phyloP scores from a whole-genome alignment of 2,888 invertebrate species.

The Epirrhoe alternata region DNA sequence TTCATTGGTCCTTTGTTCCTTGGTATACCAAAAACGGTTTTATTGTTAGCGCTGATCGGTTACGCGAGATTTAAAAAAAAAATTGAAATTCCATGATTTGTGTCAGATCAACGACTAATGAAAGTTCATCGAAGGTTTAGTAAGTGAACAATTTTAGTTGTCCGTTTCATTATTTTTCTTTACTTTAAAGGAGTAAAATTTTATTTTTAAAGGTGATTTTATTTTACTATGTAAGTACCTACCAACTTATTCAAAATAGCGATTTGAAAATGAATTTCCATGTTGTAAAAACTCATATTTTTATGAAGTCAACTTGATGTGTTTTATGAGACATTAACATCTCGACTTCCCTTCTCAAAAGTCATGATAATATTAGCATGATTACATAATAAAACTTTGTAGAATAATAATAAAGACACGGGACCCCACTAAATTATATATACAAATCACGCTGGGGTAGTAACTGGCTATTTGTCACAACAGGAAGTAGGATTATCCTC shows the following conservation, averaged over 20 bases:
- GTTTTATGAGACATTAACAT: conserved; percentile 20
- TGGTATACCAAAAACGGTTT: background rate
- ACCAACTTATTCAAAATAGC: too few relatives aligned
- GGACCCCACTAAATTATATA: conserved; percentile 52
- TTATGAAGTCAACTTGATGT: conserved; percentile 9
- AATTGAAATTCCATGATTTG: too few relatives aligned
- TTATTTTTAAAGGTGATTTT: background rate
- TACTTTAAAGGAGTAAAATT: too few relatives aligned
- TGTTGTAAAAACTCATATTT: background rate
- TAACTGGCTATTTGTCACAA: conserved; percentile 66
- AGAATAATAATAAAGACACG: conserved; percentile 40
- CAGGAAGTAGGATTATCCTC: conserved; percentile 69
- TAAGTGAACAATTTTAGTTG: too few relatives aligned
- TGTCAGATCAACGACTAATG: too few relatives aligned
- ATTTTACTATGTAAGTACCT: too few relatives aligned
- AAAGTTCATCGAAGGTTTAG: too few relatives aligned
- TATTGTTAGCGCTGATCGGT: too few relatives aligned
- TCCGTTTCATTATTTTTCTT: too few relatives aligned
- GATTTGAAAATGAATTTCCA: background rate
- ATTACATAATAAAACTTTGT: conserved; percentile 34
- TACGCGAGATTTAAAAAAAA: too few relatives aligned
- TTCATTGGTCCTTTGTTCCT: background rate
- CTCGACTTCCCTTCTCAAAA: conserved; percentile 32
- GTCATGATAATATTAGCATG: conserved; percentile 39
- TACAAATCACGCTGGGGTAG: conserved; percentile 55